These are phyloP conservation scores for Dysidea cf. avara DNA, from an alignment of 37 sponge, comb jelly and placozoan species.

Conservation along the genomic window DNA sequence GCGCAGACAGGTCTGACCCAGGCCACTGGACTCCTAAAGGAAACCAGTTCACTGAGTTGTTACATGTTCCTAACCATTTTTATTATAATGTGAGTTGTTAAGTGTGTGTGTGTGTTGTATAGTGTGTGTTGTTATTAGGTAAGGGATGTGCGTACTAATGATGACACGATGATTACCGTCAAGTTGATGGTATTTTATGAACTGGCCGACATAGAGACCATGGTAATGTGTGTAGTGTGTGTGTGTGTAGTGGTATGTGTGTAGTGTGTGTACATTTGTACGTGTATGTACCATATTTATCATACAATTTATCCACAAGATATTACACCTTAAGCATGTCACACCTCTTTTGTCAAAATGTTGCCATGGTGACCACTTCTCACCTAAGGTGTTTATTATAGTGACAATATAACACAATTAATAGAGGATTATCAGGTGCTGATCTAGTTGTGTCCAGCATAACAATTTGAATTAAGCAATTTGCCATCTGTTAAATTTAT, in stretches of 20 bases:
- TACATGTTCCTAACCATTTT: constrained; percentile 55
- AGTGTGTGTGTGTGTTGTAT: constrained; percentile 1
- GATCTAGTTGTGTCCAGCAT: no score
- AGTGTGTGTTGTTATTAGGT: no score
- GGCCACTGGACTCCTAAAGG: constrained; percentile 41
- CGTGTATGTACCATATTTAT: background rate
- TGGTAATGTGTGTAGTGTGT: constrained; percentile 44
- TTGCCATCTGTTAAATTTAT: no score
- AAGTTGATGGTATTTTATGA: constrained; percentile 86
- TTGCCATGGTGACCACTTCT: no score
- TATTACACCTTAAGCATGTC: no score
- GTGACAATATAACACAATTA: no score
- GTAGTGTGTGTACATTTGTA: background rate
- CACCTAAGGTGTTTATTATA: no score
- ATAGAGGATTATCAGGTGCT: no score
- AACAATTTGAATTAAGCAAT: no score
- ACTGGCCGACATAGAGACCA: constrained; percentile 58
- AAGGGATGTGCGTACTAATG: constrained; percentile 71
- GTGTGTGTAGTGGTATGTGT: constrained; percentile 10
- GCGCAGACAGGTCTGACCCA: constrained; percentile 47
- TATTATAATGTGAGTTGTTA: constrained; percentile 54
- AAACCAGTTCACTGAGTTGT: constrained; percentile 61
- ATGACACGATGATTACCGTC: constrained; percentile 70
- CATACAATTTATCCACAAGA: no score
- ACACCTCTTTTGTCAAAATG: no score